These are phyloP conservation scores for Alfaro cultratus DNA, from an alignment of 2,797 vertebrate genomes.

Conservation along the genomic window DNA sequence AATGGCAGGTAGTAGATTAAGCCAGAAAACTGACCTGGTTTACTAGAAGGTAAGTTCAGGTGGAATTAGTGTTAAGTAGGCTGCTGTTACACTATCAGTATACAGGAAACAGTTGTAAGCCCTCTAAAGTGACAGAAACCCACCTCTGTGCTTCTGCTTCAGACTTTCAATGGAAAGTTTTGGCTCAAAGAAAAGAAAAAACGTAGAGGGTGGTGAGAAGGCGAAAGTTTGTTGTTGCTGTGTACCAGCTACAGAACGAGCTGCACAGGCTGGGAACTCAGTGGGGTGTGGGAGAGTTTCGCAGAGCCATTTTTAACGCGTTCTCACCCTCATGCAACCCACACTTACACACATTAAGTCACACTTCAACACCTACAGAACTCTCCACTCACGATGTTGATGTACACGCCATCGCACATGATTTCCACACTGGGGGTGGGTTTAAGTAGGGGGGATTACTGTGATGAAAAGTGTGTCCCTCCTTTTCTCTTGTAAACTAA, in stretches of 20 bases:
- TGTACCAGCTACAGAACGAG: conserved; percentile 18
- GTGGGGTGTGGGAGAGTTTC: conserved; percentile 53
- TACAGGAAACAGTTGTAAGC: not conserved
- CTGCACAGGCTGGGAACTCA: conserved; percentile 40
- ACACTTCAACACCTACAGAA: conserved; percentile 38
- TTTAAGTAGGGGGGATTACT: not conserved
- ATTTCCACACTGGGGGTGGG: conserved; percentile 23
- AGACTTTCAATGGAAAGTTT: not conserved
- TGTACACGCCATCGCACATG: conserved; percentile 16
- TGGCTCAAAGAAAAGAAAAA: conserved; percentile 23
- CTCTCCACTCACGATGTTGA: conserved; percentile 41
- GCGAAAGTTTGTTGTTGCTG: conserved; percentile 36
- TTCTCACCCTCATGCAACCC: conserved; percentile 44
- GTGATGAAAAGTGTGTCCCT: conserved; percentile 10
- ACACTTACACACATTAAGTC: conserved; percentile 31
- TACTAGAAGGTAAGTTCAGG: not conserved
- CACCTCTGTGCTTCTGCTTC: not conserved
- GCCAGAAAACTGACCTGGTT: not conserved
- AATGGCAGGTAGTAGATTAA: conserved; percentile 1
- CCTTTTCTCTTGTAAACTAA: conserved; percentile 11
- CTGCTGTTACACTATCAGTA: not conserved
- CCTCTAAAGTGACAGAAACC: conserved; percentile 7
- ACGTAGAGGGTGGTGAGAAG: conserved; percentile 37
- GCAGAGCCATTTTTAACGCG: conserved; percentile 44
- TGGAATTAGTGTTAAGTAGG: not conserved